Percentiles rank a stretch among this genome's conserved stretches.
phyloP scores from a whole-genome alignment of 2,113 vertebrate species.

The Podarcis muralis region DNA sequence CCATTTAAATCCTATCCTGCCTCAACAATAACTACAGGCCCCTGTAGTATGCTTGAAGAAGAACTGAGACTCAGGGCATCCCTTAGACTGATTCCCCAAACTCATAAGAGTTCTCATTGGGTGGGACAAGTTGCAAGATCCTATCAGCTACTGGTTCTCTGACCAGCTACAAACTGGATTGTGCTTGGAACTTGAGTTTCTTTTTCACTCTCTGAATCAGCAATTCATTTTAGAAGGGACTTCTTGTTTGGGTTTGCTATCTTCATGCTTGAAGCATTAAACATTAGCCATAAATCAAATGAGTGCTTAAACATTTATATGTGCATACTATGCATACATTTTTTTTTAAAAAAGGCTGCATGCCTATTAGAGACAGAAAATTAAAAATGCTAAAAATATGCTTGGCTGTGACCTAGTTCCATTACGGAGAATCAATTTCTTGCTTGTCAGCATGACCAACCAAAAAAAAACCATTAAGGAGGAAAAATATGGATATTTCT shows the following conservation, averaged over 20 bases:
- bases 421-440: conserved; percentile 54
- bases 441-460: conserved; percentile 39
- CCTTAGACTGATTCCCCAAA: too few relatives aligned
- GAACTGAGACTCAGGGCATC: too few relatives aligned
- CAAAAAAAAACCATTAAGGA: conserved; percentile 35
- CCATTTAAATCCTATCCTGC: too few relatives aligned
- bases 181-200: not conserved
- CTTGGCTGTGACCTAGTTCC: conserved; percentile 46
- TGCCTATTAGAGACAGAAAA: conserved; percentile 31
- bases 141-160: not conserved
- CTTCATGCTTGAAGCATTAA: not conserved
- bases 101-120: not conserved
- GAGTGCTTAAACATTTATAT: not conserved
- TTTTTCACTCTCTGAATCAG: not conserved
- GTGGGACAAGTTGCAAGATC: not conserved
- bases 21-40: too few relatives aligned
- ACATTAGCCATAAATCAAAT: not conserved
- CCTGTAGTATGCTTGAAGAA: too few relatives aligned
- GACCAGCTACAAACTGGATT: not conserved
- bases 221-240: not conserved
- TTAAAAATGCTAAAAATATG: conserved; percentile 19
- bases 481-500: conserved; percentile 46
- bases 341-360: not conserved
- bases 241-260: not conserved
- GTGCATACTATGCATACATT: not conserved